Evolutionary conservation across 2,113 vertebrate genomes (phyloP), one percentile per base, ranked within the genome.

Genomic region (Hippopotamus amphibius): DNA sequence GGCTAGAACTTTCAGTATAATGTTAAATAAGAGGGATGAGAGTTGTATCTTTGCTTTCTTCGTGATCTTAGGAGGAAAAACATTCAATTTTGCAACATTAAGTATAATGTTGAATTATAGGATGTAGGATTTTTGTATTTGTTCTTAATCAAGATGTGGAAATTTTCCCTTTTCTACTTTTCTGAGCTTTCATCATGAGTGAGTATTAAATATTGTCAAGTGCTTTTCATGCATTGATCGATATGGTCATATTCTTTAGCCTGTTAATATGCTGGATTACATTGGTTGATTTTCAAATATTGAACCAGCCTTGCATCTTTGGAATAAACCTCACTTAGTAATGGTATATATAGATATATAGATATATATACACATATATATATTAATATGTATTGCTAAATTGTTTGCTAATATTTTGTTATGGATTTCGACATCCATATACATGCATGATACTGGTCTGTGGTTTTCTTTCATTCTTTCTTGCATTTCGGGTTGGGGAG

Each of bases 151-250:
- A 79, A 92, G 7, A 63, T 79, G 86, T 93, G 30, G 41, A 84
- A 85, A 2, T 83, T 91, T 57, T 22, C 65, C 33, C 4, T 30
- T 30, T 90, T 79, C 30, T 72, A 9, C 14, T 69, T 91, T 91
- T 74, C 84, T 96, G 43, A 57, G 3, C 59, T 57, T 93, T 84
- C 50, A 53, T 81, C 46, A 77, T 87, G 30, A 68, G 87, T 90
- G 7, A 6, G 0, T 50, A 1, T 63, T 83, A 12, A 79, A 84
- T 88, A 93, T 91, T 65, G 15, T 81, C 89, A 59, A 57, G 48
- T 72, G 48, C 0, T 41, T 92, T 96, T 89, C 57, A 8, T 80
- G 11, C 14, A 66, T 63, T 65, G 81, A 88, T 61, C 33, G 30
- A 77, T 63, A 57, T 1, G 21, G 57, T n/a, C 24, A 48, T 93